phyloP scores from a whole-genome alignment of 2,888 invertebrate genomes.

The Drosophila fulvimacula region DNA sequence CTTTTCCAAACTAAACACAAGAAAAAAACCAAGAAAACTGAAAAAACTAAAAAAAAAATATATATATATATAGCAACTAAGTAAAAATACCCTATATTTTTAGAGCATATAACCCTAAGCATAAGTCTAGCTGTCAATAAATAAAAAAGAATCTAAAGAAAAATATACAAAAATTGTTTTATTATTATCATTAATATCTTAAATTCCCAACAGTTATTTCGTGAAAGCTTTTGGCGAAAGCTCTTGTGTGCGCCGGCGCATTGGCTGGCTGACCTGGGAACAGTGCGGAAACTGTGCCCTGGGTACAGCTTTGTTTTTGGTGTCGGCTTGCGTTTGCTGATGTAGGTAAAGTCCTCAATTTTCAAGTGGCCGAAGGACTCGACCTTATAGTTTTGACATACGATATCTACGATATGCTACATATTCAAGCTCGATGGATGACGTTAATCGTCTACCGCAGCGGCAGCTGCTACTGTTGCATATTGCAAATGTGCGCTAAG shows the following conservation, averaged over 20 bases:
- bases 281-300: constrained; percentile 19
- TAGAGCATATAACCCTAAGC: constrained; percentile 68
- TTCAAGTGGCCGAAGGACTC: constrained; percentile 71
- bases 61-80: constrained; percentile 62
- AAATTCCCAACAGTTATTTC: constrained; percentile 25
- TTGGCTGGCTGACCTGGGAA: constrained; percentile 9
- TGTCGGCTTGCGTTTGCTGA: constrained; percentile 53
- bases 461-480: constrained; percentile 1
- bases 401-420: constrained; percentile 52
- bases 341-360: constrained; percentile 75
- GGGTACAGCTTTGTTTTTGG: constrained; percentile 26
- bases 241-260: constrained; percentile 41
- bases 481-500: constrained; percentile 24
- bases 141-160: constrained; percentile 42
- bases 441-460: constrained; percentile 63
- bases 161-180: constrained; percentile 3
- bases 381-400: constrained; percentile 75
- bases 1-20: constrained; percentile 19
- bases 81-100: constrained; percentile 66
- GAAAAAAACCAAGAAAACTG: constrained; percentile 15
- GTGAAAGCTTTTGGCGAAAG: constrained; percentile 37
- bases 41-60: constrained; percentile 33
- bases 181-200: constrained; percentile 1
- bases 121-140: constrained; percentile 69
- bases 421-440: constrained; percentile 50